Base-by-base conservation (phyloP, 2,888 invertebrate genomes). In the Hyles lineata region DNA sequence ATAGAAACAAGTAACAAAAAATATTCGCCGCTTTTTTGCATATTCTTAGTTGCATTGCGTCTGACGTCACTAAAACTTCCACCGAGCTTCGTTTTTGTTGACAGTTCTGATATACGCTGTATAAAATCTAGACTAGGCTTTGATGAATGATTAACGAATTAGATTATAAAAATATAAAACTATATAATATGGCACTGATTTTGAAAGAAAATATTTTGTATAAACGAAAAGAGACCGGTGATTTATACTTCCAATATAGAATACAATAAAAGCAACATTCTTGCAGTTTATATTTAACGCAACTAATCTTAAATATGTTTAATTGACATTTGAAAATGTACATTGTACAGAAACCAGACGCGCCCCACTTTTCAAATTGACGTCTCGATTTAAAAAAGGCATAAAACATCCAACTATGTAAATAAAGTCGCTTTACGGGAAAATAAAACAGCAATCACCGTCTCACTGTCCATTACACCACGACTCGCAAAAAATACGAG, bases 371-470 rank as follows among this genome's bases (percentile, higher is more conserved):
- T 62, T 35, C 19, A 35, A 62, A 62, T 19, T 62, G 29, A 32
- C 32, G n/a, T 62, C 32, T 63, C 17, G 19, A 62, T 60, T 62
- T 32, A 62, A 25, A 35, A n/a, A 19, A 43, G 23, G 11, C 7
- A 67, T 21, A 43, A 67, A 50, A 43, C 21, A n/a, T 35, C 50
- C 11, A 50, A 50, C 50, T 50, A 35, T 21, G 21, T 50, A 67
- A 43, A 43, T 15, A 21, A 23, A 43, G 21, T n/a, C 21, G 21
- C 11, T 43, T 67, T 43, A 23, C 43, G 50, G n/a, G 43, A 50
- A 67, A 43, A 43, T 23, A 67, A 67, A 67, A 67, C 7, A 67
- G 50, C 23, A 50, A 67, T 67, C 50, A 67, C 15, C 43, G 23
- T 17, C 32, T 50, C 50, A 50, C 17, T 63, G 6, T 23, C 23